These are phyloP conservation scores for Tragelaphus oryx DNA, from an alignment of 2,797 vertebrate species.

Conservation along the genomic window DNA sequence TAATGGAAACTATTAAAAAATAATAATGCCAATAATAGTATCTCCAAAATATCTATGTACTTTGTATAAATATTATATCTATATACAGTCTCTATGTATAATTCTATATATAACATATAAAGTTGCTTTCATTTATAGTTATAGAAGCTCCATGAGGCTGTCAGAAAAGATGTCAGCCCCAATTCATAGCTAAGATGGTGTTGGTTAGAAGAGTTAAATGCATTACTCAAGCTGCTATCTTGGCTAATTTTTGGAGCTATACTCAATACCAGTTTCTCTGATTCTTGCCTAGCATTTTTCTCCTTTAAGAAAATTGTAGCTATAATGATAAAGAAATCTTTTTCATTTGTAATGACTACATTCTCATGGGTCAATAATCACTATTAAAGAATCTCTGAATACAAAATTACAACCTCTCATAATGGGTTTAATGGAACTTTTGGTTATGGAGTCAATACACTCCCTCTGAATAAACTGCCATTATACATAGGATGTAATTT, in stretches of 20 bases:
- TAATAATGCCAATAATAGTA: background rate
- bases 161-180: background rate
- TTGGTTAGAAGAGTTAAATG: background rate
- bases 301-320: background rate
- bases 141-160: background rate
- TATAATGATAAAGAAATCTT: conserved; percentile 2
- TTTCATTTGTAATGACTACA: conserved; percentile 13
- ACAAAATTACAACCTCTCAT: conserved; percentile 43
- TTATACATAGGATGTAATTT: background rate
- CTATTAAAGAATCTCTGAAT: conserved; percentile 43
- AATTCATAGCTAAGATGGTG: background rate
- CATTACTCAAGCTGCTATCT: background rate
- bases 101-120: background rate
- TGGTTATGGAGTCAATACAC: conserved; percentile 20
- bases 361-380: conserved; percentile 50
- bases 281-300: background rate
- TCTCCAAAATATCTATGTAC: background rate
- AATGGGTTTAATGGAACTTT: conserved; percentile 37
- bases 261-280: background rate
- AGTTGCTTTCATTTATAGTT: background rate
- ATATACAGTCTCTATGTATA: background rate
- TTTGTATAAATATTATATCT: background rate
- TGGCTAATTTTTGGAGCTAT: background rate
- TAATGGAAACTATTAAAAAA: background rate
- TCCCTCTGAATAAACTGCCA: conserved; percentile 35